Percentiles rank a stretch among this genome's conserved stretches.
Conservation (phyloP, 2,797 vertebrate species). For the Florisuga fusca region DNA sequence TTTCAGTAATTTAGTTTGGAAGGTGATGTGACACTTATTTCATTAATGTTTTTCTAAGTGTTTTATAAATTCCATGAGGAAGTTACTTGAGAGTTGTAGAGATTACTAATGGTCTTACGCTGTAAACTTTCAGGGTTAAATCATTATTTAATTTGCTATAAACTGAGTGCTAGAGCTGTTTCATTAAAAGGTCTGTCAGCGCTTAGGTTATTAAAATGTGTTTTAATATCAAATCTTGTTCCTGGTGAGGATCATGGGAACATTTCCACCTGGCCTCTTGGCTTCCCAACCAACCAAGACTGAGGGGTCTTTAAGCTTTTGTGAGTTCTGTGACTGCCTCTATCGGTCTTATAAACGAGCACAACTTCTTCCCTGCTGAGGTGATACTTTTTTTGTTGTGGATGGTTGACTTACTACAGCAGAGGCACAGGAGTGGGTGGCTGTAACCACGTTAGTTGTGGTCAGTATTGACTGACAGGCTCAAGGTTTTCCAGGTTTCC, state of each 20-base stretch:
- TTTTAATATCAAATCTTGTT: neutral
- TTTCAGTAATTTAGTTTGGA: neutral
- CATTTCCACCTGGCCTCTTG: neutral
- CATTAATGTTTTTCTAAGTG: neutral
- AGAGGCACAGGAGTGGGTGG: neutral
- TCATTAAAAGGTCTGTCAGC: constrained; percentile 34
- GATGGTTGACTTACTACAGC: neutral
- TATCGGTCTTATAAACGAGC: neutral
- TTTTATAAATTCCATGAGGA: neutral
- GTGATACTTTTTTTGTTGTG: neutral
- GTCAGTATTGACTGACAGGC: neutral
- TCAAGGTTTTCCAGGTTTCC: neutral
- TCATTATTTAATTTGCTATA: neutral
- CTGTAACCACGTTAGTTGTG: neutral
- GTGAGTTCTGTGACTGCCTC: neutral
- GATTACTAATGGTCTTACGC: neutral
- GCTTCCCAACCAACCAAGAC: neutral
- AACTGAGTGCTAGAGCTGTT: neutral
- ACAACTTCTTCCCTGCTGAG: neutral
- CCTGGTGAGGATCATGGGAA: neutral
- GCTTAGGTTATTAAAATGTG: neutral
- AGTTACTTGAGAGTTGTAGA: neutral
- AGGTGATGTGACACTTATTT: neutral
- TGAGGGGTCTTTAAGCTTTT: neutral
- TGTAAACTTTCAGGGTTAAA: neutral